Percentiles rank a stretch among this genome's conserved stretches.
Conservation (phyloP, 2,797 vertebrate species). For the Leptodactylus fallax region DNA sequence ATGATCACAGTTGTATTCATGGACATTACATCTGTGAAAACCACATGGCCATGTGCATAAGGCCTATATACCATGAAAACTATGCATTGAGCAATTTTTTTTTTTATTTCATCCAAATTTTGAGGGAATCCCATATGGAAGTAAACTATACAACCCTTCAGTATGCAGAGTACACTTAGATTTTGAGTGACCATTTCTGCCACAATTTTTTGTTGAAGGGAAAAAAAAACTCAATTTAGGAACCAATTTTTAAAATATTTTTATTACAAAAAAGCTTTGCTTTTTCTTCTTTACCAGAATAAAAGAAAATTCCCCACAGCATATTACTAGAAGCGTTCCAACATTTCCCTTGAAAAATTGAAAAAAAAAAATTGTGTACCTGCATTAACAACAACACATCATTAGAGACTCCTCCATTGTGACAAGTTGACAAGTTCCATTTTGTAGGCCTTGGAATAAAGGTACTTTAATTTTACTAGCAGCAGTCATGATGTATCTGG, state of each 20-base stretch:
- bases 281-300: neutral
- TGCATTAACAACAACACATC: slow-evolving; percentile 29
- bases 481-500: neutral
- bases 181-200: no score
- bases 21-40: no score
- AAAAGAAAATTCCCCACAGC: neutral
- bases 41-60: no score
- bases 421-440: slow-evolving; percentile 56
- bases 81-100: no score
- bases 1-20: no score
- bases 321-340: neutral
- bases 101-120: no score
- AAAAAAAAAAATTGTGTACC: neutral
- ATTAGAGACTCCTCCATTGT: neutral
- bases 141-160: no score
- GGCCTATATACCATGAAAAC: no score
- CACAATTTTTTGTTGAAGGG: neutral
- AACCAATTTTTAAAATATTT: neutral
- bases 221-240: neutral
- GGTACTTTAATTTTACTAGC: slow-evolving; percentile 48
- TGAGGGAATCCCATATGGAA: no score
- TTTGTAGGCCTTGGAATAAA: slow-evolving; percentile 17
- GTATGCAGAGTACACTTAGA: no score
- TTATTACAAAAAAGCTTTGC: neutral
- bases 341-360: neutral